A percentile compares a stretch with the other conserved stretches of the same genome.
These are phyloP conservation scores for Gortyna flavago DNA, from an alignment of 2,888 invertebrate species.

Conservation along the genomic window DNA sequence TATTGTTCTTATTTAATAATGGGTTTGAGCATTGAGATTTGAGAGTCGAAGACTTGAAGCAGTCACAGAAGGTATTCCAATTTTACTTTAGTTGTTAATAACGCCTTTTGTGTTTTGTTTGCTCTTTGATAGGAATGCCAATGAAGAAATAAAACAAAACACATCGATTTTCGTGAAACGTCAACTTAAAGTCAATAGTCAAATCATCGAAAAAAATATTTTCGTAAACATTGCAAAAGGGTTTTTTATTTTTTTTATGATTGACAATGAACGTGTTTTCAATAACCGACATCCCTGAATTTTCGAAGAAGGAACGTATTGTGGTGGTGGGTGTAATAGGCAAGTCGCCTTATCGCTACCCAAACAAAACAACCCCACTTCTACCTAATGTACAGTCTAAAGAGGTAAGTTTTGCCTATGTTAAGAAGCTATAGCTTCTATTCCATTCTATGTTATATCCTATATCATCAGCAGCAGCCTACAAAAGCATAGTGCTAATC, in stretches of 20 bases:
- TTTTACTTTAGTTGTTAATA: fast-evolving
- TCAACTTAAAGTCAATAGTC: too few species aligned
- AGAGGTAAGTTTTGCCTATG: conserved; percentile 73
- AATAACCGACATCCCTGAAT: conserved; percentile 84
- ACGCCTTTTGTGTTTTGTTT: background rate
- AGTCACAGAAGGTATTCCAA: background rate
- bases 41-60: too few species aligned
- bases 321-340: conserved; percentile 93
- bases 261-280: conserved; percentile 82
- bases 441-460: background rate
- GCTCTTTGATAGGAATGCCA: too few species aligned
- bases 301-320: conserved; percentile 89
- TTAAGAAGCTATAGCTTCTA: background rate
- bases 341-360: conserved; percentile 91
- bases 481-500: background rate
- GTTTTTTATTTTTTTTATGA: conserved; percentile 1
- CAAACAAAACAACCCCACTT: conserved; percentile 92
- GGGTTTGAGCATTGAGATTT: background rate
- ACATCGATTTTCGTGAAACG: conserved; percentile 23
- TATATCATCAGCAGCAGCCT: background rate
- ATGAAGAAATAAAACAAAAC: background rate
- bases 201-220: background rate
- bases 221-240: conserved; percentile 47
- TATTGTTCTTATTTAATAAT: background rate
- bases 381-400: conserved; percentile 85